Percentiles rank a stretch among this genome's conserved stretches.
phyloP scores from a whole-genome alignment of 2,113 vertebrate species.

The Silurus asotus region DNA sequence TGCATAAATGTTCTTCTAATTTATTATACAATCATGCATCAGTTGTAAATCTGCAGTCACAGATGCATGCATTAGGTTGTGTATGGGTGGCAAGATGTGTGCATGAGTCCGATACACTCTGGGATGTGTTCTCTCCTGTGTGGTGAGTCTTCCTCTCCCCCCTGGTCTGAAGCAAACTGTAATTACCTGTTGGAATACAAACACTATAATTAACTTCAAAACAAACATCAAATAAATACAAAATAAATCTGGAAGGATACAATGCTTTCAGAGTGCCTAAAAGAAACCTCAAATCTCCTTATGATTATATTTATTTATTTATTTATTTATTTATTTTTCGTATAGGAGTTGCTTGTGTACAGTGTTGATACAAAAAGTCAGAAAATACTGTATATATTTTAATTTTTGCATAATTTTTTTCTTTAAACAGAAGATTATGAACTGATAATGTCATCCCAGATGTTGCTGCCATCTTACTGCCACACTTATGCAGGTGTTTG shows the following conservation, averaged over 20 bases:
- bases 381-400: not conserved
- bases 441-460: not conserved
- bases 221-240: not conserved
- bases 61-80: not conserved
- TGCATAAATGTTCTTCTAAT: not conserved
- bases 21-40: not conserved
- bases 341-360: too few species aligned
- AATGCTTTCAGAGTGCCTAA: not conserved
- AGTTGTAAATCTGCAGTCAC: not conserved
- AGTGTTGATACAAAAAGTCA: too few species aligned
- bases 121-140: not conserved
- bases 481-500: not conserved
- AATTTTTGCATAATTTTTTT: not conserved
- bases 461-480: not conserved
- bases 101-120: not conserved
- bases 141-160: not conserved
- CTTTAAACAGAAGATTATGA: not conserved
- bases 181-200: not conserved
- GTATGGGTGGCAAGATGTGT: not conserved
- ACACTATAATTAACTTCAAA: not conserved
- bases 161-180: not conserved
- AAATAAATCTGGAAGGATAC: not conserved
- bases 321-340: too few species aligned
- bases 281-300: not conserved
- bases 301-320: not conserved